These are phyloP conservation scores for Trichacis sp. DNA, from an alignment of 2,888 invertebrate species.

Conservation along the genomic window DNA sequence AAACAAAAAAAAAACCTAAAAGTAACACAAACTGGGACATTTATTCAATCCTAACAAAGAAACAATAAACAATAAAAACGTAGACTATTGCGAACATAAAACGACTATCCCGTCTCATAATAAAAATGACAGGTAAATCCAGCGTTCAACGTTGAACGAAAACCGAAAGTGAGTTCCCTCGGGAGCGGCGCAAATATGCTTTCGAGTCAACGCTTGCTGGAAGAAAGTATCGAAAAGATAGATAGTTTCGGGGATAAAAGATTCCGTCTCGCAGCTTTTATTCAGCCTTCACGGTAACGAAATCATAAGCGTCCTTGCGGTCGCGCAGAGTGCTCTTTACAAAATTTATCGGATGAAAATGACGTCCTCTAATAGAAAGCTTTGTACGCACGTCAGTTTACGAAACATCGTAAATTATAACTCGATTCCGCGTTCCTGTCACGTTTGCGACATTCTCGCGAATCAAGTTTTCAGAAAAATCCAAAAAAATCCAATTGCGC, in stretches of 20 bases:
- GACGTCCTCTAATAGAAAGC: conserved; percentile 32
- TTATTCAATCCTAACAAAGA: too few species aligned
- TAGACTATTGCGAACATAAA: too few species aligned
- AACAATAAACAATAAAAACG: too few species aligned
- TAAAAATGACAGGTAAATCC: too few species aligned
- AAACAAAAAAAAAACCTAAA: too few species aligned
- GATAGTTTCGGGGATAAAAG: conserved; percentile 50
- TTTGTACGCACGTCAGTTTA: conserved; percentile 41
- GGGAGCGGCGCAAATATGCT: background rate
- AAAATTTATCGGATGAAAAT: conserved; percentile 41
- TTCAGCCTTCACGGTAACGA: conserved; percentile 44
- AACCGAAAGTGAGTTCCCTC: background rate
- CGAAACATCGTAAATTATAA: conserved; percentile 42
- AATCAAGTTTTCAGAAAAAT: background rate
- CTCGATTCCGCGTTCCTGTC: conserved; percentile 24
- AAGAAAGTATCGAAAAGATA: conserved; percentile 37
- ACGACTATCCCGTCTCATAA: too few species aligned
- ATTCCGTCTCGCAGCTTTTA: conserved; percentile 59
- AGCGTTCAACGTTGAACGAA: too few species aligned
- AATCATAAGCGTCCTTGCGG: conserved; percentile 47
- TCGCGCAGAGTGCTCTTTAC: conserved; percentile 38
- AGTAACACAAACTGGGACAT: too few species aligned
- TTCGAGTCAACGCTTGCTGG: background rate
- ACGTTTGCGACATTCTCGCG: background rate
- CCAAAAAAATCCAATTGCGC: too few species aligned